Percentiles rank a stretch among this genome's conserved stretches.
phyloP scores from a whole-genome alignment of 2,113 vertebrate genomes.

The Hymenochirus boettgeri region DNA sequence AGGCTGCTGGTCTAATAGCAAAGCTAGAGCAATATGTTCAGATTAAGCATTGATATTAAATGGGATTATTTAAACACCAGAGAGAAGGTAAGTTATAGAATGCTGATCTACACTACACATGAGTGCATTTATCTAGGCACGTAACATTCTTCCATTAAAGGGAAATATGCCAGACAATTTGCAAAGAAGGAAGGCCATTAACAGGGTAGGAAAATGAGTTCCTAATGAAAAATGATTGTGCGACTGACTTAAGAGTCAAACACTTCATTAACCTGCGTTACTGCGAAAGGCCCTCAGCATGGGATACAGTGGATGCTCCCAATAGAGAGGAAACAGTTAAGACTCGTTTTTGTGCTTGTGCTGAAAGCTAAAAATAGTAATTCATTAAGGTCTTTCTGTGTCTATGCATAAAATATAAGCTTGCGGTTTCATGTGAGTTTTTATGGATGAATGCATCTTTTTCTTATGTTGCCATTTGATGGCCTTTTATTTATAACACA shows the following conservation, averaged over 20 bases:
- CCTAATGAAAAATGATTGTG: slow-evolving; percentile 16
- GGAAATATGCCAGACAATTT: background rate
- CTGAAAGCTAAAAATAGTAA: slow-evolving; percentile 7
- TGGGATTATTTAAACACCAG: no score
- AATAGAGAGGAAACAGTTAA: background rate
- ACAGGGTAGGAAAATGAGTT: background rate
- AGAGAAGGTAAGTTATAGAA: no score
- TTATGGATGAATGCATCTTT: slow-evolving; percentile 12
- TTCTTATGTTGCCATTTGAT: background rate
- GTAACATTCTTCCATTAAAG: slow-evolving; percentile 1
- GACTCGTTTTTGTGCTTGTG: background rate
- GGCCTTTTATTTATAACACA: no score
- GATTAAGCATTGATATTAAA: no score
- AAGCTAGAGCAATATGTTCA: no score
- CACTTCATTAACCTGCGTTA: slow-evolving; percentile 7
- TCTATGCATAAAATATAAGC: slow-evolving; percentile 26
- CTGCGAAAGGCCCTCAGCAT: background rate
- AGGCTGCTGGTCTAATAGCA: no score
- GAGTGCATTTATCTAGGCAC: background rate
- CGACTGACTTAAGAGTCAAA: background rate
- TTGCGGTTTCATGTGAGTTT: background rate
- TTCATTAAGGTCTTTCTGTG: slow-evolving; percentile 4
- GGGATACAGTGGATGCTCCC: background rate
- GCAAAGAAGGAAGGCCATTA: slow-evolving; percentile 4
- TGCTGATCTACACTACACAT: no score